Percentiles rank a stretch among this genome's conserved stretches.
Conservation (phyloP, 2,797 vertebrate species). For the Setipinna tenuifilis region DNA sequence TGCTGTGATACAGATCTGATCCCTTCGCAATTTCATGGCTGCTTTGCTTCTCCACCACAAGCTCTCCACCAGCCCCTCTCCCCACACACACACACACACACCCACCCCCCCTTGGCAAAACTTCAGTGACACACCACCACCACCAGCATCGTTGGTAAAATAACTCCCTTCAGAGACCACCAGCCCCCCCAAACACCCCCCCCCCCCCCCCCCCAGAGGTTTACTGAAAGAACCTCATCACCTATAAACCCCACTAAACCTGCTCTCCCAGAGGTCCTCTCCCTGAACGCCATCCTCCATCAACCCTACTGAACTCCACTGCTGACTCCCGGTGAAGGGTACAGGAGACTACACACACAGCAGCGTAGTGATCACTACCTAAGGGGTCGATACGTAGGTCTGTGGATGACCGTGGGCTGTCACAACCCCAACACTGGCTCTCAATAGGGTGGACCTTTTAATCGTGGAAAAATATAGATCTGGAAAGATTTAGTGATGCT, state of each 20-base stretch:
- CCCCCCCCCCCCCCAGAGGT: neutral
- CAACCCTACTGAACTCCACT: neutral
- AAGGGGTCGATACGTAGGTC: neutral
- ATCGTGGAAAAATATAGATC: too few species aligned
- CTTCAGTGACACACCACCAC: neutral
- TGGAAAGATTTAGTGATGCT: too few species aligned
- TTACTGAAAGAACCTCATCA: neutral
- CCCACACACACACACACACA: neutral
- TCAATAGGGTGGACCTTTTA: conserved; percentile 57
- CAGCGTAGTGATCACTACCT: neutral
- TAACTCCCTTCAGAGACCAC: neutral
- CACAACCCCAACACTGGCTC: conserved; percentile 78
- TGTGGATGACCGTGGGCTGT: neutral
- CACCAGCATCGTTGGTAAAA: neutral
- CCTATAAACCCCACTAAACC: neutral
- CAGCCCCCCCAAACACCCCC: neutral
- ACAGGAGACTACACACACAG: neutral
- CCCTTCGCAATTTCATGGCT: conserved; percentile 84
- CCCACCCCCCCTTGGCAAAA: neutral
- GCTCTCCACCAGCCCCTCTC: neutral
- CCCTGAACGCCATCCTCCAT: neutral
- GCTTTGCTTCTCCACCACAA: conserved; percentile 76
- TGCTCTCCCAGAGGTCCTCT: conserved; percentile 52
- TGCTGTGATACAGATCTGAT: conserved; percentile 78
- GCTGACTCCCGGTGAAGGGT: neutral